These are phyloP conservation scores for Circaetus cinerascens DNA, from an alignment of 2,113 vertebrate genomes.

Conservation along the genomic window DNA sequence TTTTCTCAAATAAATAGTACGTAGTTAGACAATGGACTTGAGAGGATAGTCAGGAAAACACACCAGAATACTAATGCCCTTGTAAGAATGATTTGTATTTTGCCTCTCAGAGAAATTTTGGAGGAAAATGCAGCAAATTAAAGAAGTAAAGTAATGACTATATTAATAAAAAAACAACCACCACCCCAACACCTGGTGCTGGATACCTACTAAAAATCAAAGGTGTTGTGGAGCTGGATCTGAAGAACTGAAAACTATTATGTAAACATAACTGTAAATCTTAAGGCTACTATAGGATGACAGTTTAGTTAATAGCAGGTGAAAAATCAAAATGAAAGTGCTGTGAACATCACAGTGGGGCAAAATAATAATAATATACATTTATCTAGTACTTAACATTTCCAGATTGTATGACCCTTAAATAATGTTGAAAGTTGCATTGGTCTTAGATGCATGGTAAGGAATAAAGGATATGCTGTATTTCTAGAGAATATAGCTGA, in stretches of 20 bases:
- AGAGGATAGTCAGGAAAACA: not conserved
- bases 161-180: not conserved
- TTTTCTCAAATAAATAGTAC: not conserved
- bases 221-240: not conserved
- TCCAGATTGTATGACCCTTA: not conserved
- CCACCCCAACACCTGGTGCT: not conserved
- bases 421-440: not conserved
- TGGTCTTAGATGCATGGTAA: not conserved
- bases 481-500: not conserved
- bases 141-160: not conserved
- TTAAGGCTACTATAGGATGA: not conserved
- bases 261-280: not conserved
- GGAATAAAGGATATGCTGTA: rapidly evolving
- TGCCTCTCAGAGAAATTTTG: not conserved
- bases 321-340: not conserved
- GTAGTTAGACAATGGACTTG: not conserved
- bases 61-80: not conserved
- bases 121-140: not conserved
- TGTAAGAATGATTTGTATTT: not conserved
- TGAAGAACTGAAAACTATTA: not conserved
- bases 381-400: not conserved
- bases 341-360: not conserved
- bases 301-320: not conserved
- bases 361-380: not conserved
- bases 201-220: not conserved